phyloP scores from a whole-genome alignment of 2,888 invertebrate species.

The Bruchidius siliquastri region DNA sequence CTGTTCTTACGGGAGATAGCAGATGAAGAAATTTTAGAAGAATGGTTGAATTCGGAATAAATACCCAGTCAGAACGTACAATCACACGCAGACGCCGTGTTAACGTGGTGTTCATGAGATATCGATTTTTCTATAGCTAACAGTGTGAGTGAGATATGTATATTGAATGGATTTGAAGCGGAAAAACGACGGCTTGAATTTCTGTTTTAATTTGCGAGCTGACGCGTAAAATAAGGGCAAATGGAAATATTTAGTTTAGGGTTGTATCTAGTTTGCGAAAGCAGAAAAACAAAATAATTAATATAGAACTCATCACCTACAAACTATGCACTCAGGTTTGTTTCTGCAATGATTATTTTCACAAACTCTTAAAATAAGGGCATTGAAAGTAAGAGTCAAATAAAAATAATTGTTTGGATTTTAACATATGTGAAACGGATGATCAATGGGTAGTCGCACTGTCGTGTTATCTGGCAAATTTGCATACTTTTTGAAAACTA shows the following conservation, averaged over 20 bases:
- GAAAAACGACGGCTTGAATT: not conserved
- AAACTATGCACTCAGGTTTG: no score
- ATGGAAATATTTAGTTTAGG: slow-evolving; percentile 22
- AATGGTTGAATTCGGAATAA: slow-evolving; percentile 1
- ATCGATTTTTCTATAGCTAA: slow-evolving; percentile 43
- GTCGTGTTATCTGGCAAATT: no score
- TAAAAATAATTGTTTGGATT: no score
- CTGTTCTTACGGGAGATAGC: slow-evolving; percentile 18
- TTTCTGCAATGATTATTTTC: no score
- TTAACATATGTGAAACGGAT: no score
- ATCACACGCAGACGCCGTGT: slow-evolving; percentile 43
- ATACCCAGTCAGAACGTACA: slow-evolving; percentile 26
- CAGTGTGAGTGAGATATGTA: slow-evolving; percentile 28
- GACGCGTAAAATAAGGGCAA: slow-evolving; percentile 12
- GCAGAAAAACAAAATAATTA: not conserved
- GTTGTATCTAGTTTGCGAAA: slow-evolving; percentile 2
- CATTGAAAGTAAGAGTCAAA: no score
- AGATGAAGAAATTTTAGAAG: not conserved
- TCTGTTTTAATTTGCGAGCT: slow-evolving; percentile 1
- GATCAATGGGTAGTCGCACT: no score
- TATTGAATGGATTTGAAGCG: slow-evolving; percentile 3
- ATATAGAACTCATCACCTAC: not conserved
- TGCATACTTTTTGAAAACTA: no score
- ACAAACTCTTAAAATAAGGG: no score
- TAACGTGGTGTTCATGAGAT: slow-evolving; percentile 47